A percentile compares a stretch with the other conserved stretches of the same genome.
Evolutionary conservation across 2,888 invertebrate genomes (phyloP).

Genomic region (Epirrita christyi): DNA sequence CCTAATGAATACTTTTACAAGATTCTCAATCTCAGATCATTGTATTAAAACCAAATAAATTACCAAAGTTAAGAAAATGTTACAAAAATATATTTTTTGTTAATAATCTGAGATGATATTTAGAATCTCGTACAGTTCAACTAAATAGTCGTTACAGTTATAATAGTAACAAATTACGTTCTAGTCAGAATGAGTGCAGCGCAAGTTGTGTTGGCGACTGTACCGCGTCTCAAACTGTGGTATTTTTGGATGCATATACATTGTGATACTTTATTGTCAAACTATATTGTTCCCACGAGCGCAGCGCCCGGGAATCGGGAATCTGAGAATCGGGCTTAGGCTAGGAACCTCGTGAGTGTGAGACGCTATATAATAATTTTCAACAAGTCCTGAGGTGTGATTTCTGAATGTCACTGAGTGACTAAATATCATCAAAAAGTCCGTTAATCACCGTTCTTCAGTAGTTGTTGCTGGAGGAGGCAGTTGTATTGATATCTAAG

Average conservation of each 20-base stretch:
- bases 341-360: no score
- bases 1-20: slow-evolving; percentile 26
- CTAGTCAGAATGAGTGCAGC: slow-evolving; percentile 36
- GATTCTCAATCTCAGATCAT: slow-evolving; percentile 22
- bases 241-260: slow-evolving; percentile 35
- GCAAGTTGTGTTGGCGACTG: slow-evolving; percentile 20
- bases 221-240: slow-evolving; percentile 55
- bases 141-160: slow-evolving; percentile 8
- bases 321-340: no score
- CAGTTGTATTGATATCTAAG: no score
- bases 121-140: slow-evolving; percentile 25
- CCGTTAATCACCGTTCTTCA: no score
- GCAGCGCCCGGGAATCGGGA: no score
- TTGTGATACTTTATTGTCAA: slow-evolving; percentile 14
- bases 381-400: no score
- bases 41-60: slow-evolving; percentile 26
- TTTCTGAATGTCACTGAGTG: no score
- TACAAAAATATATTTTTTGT: not conserved
- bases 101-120: slow-evolving; percentile 25
- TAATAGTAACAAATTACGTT: slow-evolving; percentile 1
- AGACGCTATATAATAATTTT: no score
- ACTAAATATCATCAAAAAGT: no score
- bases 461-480: no score
- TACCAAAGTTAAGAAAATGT: slow-evolving; percentile 23
- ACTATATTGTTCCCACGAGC: slow-evolving; percentile 21